Base-by-base conservation (phyloP, 2,888 invertebrate genomes). In the Malachius bipustulatus region DNA sequence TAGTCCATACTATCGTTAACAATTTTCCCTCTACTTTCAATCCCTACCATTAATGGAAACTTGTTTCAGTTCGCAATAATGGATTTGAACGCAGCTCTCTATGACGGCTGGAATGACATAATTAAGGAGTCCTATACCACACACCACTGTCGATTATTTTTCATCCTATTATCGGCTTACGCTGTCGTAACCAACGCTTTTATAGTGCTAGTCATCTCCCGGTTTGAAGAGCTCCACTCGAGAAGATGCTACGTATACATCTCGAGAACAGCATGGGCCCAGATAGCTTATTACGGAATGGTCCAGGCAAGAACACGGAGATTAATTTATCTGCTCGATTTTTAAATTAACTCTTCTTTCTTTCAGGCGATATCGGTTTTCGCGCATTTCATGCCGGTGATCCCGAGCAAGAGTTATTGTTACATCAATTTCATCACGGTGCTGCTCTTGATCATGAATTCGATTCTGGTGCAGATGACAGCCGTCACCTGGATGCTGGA, bases 41-140 rank as follows among this genome's bases (percentile, higher is more conserved):
- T n/a, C n/a, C n/a, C n/a, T n/a, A n/a, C n/a, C n/a, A n/a, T n/a
- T n/a, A n/a, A n/a, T n/a, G n/a, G n/a, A n/a, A n/a, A n/a, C n/a
- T n/a, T n/a, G n/a, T n/a, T n/a, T n/a, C n/a, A n/a, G n/a, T n/a
- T n/a, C n/a, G n/a, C n/a, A n/a, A 19, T 8, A 8, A 19, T 19
- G 24, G 24, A 19, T 19, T 19, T 19, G n/a, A 19, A 19, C 24
- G 24, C 24, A 8, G 24, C 24, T 19, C 24, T 19, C n/a, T 19
- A 19, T n/a, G 24, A 19, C 6, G 24, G 24, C 24, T 19, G 24
- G 24, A 19, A 19, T n/a, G 24, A 19, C 6, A 19, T 19, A 19
- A 6, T 19, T 19, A 19, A 6, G n/a, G 24, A 19, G n/a, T 19
- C 24, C n/a, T 19, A 19, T n/a, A 19, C 6, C 24, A 8, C 24